Conservation (phyloP, 2,888 invertebrate species). For the Unio pictorum region DNA sequence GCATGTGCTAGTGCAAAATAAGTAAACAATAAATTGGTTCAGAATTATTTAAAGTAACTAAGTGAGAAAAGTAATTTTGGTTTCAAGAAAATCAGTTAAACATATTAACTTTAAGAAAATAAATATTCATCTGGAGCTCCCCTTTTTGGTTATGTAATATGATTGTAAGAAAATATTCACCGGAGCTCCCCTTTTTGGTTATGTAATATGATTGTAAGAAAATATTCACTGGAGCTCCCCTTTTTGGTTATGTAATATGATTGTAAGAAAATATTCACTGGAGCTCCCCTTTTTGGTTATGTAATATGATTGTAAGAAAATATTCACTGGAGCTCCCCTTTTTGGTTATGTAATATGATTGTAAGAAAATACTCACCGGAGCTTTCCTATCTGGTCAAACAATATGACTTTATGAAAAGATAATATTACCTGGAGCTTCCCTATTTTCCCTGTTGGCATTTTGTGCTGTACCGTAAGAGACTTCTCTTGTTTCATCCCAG, state of each 20-base stretch:
- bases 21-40: no score
- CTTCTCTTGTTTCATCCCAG: neutral
- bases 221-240: slow-evolving; percentile 38
- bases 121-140: slow-evolving; percentile 36
- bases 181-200: slow-evolving; percentile 40
- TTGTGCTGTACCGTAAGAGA: no score
- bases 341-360: slow-evolving; percentile 8
- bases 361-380: slow-evolving; percentile 23
- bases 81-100: no score
- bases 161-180: slow-evolving; percentile 12
- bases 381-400: slow-evolving; percentile 7
- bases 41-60: no score
- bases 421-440: slow-evolving; percentile 40
- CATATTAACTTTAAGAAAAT: neutral
- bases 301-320: neutral
- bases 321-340: slow-evolving; percentile 40
- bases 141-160: slow-evolving; percentile 24
- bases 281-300: slow-evolving; percentile 35
- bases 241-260: slow-evolving; percentile 14
- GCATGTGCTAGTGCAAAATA: no score
- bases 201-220: neutral
- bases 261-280: slow-evolving; percentile 19
- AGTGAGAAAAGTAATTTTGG: no score
- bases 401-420: neutral
- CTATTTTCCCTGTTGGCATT: slow-evolving; percentile 33